Evolutionary conservation across 2,888 invertebrate species (phyloP), one percentile per base, ranked within the genome.

Genomic region (Heliconius cydno): DNA sequence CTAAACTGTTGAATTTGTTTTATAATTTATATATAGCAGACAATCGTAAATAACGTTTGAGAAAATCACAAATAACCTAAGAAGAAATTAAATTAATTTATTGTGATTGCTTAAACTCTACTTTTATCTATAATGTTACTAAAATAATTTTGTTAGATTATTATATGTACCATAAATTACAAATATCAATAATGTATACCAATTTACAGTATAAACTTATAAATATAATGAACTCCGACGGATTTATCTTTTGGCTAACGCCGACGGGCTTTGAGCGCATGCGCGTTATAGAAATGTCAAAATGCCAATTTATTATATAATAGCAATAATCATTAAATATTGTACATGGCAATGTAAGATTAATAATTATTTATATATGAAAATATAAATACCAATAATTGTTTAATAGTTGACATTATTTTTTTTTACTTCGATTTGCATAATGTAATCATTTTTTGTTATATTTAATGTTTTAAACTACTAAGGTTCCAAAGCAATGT

Each of bases 221-320:
- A 67, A 67, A 38, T 38, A n/a, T 7, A 60, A 74, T 76, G 30
- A 41, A 78, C 71, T 52, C 81, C 81, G 81, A 77, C 81, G 81
- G 81, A 76, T 65, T 78, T 60, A 38, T 76, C 30, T 78, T 80
- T 80, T 28, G 13, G 60, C 57, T 63, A 38, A 13, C 66, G 74
- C 81, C 81, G 81, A 70, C 81, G 81, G 81, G 34, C 63, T 60
- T 57, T 57, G 4, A 22, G 78, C 81, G 81, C 81, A 82, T 80
- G 81, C 80, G 81, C 74, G 70, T 15, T 46, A 66, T 41, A 25
- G 41, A 67, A 78, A 73, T 67, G 73, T 73, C 73, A 73, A 73
- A 78, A 72, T 28, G 19, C 30, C 34, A 72, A 65, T 74, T 65
- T 75, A 63, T 76, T 46, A 63, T 22, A 71, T 63, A 71, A 70